Conservation (phyloP, 2,113 vertebrate genomes). For the Oreochromis tanganicae region DNA sequence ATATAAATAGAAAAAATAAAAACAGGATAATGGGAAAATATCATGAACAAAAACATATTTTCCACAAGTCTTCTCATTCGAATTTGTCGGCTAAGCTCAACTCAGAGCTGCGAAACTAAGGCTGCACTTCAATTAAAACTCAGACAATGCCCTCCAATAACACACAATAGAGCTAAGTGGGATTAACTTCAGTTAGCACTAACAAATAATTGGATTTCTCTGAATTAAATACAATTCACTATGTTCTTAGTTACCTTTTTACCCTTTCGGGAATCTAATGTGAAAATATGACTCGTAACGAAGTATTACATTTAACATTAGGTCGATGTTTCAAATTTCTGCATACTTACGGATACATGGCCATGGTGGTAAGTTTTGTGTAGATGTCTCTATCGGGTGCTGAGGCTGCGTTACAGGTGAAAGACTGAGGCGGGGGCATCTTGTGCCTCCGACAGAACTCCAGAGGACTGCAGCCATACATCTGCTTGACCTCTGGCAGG, state of each 20-base stretch:
- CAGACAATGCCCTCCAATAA: neutral
- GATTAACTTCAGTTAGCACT: neutral
- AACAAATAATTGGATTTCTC: neutral
- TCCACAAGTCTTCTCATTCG: neutral
- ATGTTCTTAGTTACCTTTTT: neutral
- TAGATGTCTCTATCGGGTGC: slow-evolving; percentile 89
- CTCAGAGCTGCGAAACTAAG: neutral
- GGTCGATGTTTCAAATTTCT: neutral
- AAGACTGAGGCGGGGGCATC: slow-evolving; percentile 95
- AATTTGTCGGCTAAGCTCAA: neutral
- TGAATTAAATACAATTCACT: neutral
- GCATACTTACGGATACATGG: slow-evolving; percentile 94
- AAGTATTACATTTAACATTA: neutral
- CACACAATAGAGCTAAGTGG: neutral
- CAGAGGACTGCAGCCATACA: slow-evolving; percentile 82
- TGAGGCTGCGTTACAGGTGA: slow-evolving; percentile 84
- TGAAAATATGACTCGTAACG: neutral
- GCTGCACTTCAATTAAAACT: neutral
- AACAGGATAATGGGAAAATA: neutral
- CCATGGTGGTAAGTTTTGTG: slow-evolving; percentile 92
- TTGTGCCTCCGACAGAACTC: slow-evolving; percentile 96
- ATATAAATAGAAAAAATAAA: neutral
- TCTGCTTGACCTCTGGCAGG: slow-evolving; percentile 88
- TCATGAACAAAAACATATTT: neutral
- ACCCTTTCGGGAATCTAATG: neutral